Base-by-base conservation (phyloP, 2,113 vertebrate genomes). In the Tyto alba region DNA sequence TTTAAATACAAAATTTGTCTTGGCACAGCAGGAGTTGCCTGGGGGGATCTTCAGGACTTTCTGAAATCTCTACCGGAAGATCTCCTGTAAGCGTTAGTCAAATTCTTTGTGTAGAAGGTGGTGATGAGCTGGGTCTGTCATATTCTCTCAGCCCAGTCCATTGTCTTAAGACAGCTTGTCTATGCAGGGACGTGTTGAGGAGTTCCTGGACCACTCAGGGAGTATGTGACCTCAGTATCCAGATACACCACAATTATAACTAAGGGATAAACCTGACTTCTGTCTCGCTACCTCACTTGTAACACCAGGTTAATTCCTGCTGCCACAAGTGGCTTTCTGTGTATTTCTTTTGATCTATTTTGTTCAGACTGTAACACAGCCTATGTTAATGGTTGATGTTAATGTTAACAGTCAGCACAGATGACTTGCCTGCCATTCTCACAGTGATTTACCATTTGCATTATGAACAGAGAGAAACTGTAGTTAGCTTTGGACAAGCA, bases 241-340 rank as follows among this genome's bases (percentile, higher is more conserved):
- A 91, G 22, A 52, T 62, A 17, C 3, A 38, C 7, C 22, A 18
- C 20, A 38, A 4, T 38, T 74, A 0, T 21, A 55, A 16, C 38
- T 25, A 45, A 21, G 20, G 36, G 23, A 66, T 67, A 56, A 48
- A 53, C 25, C 16, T 47, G 27, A 52, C 9, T 47, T 82, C 71
- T 62, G 11, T 63, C 55, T 19, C 38, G 66, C 48, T 67, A 11
- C 21, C 21, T 41, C 66, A 62, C 29, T 66, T 60, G 34, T 16
- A 91, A 52, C 0, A 0, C 22, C 76, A 79, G 30, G 11, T 67
- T 6, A 11, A 56, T 71, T 64, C 30, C 10, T 75, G 41, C n/a
- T 62, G 34, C 25, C 43, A 16, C 3, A 2, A 72, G n/a, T 32
- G 3, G 11, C 9, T 72, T 79, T 78, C 45, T 53, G 5, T 53